These are phyloP conservation scores for Ciconia nigra DNA, from an alignment of 2,797 vertebrate genomes.

Conservation along the genomic window DNA sequence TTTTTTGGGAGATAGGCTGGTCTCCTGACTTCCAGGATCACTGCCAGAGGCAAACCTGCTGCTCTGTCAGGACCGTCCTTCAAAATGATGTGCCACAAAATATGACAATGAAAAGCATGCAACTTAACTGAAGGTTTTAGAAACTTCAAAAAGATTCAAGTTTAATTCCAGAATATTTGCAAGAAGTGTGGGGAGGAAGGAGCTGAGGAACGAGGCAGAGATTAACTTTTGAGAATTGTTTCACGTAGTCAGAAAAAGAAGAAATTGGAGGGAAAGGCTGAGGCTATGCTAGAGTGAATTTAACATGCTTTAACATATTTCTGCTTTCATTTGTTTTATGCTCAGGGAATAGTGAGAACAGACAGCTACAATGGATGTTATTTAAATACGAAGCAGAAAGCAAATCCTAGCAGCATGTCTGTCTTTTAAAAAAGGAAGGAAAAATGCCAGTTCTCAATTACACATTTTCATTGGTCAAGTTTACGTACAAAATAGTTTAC, in stretches of 20 bases:
- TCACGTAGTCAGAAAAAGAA: background rate
- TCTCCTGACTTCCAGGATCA: background rate
- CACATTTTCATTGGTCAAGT: constrained; percentile 16
- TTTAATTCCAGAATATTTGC: background rate
- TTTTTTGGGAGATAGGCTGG: background rate
- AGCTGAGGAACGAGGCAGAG: background rate
- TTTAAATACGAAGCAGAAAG: constrained; percentile 47
- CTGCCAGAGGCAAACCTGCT: background rate
- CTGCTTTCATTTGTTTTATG: constrained; percentile 27
- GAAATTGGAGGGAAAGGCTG: background rate
- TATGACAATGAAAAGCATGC: background rate
- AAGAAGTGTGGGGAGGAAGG: background rate
- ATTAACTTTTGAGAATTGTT: background rate
- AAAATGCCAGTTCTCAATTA: constrained; percentile 38
- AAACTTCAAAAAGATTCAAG: background rate
- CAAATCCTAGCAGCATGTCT: background rate
- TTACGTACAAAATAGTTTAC: background rate
- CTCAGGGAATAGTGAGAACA: constrained; percentile 6
- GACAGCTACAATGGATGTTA: background rate
- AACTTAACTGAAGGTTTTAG: background rate
- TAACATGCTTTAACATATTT: constrained; percentile 17
- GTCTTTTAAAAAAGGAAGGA: background rate
- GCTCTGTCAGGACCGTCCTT: background rate
- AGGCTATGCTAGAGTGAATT: background rate
- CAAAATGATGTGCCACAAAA: background rate